These are phyloP conservation scores for Varanus komodoensis DNA, from an alignment of 2,113 vertebrate genomes.

Conservation along the genomic window DNA sequence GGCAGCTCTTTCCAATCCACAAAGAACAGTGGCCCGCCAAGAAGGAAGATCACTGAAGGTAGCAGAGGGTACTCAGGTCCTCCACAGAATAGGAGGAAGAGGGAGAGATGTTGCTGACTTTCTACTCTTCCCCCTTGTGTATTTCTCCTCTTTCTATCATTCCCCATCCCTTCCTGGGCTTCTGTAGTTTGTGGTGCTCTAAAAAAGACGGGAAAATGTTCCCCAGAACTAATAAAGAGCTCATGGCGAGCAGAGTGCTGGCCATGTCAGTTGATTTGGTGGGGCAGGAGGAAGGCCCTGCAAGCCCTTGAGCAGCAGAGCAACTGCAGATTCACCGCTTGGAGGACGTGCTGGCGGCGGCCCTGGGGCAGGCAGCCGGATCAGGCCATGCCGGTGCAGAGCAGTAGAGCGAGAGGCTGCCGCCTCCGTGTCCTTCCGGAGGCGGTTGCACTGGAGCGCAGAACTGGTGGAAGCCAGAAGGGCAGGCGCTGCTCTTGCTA, in stretches of 20 bases:
- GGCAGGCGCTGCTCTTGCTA: background rate
- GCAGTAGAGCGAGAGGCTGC: background rate
- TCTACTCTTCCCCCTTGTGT: no score
- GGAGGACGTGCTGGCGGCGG: no score
- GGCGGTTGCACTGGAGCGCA: background rate
- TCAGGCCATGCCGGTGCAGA: no score
- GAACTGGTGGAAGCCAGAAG: background rate
- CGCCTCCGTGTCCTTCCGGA: background rate
- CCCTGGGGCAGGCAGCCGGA: background rate
- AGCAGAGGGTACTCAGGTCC: background rate
- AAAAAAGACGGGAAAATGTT: background rate
- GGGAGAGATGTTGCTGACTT: background rate
- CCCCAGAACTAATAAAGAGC: background rate
- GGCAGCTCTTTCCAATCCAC: background rate
- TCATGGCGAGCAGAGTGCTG: background rate
- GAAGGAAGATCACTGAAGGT: background rate
- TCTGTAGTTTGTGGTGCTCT: background rate
- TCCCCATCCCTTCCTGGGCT: background rate
- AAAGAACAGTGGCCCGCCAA: background rate
- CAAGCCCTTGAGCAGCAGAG: background rate
- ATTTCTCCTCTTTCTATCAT: background rate
- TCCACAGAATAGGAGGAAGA: background rate
- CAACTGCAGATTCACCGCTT: background rate
- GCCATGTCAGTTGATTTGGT: background rate
- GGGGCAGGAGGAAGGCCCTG: background rate